phyloP scores from a whole-genome alignment of 2,888 invertebrate species.

The Ormia ochracea region DNA sequence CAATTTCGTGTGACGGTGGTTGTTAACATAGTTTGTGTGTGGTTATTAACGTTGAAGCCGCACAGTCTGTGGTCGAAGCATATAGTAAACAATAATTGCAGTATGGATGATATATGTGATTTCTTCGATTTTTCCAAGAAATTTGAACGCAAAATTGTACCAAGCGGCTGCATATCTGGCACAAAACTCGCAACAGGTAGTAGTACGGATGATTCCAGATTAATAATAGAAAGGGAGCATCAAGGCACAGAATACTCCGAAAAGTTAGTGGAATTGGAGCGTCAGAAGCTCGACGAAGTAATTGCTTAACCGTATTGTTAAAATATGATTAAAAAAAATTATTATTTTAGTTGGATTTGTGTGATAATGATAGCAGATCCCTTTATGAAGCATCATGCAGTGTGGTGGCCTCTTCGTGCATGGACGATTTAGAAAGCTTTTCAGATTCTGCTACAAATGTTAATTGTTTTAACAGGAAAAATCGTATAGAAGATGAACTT shows the following conservation, averaged over 20 bases:
- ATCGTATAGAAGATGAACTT: conserved; percentile 66
- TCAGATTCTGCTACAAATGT: conserved; percentile 60
- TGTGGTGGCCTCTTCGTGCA: conserved; percentile 58
- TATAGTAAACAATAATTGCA: neutral
- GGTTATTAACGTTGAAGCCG: too few species aligned
- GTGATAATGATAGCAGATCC: conserved; percentile 20
- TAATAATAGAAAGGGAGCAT: conserved; percentile 67
- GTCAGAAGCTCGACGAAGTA: conserved; percentile 68
- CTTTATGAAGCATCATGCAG: conserved; percentile 50
- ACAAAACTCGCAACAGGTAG: conserved; percentile 50
- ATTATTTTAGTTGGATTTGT: conserved; percentile 23
- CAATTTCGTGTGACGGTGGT: too few species aligned
- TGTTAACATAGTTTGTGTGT: too few species aligned
- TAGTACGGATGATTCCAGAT: conserved; percentile 59
- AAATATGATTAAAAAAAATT: neutral
- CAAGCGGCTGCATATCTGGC: conserved; percentile 66
- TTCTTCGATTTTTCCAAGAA: conserved; percentile 75
- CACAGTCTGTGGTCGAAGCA: too few species aligned
- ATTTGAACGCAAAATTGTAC: conserved; percentile 67
- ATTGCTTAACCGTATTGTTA: conserved; percentile 20
- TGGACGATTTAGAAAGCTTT: conserved; percentile 71
- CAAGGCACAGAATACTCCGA: conserved; percentile 69
- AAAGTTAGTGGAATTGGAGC: conserved; percentile 67
- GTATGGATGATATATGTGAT: conserved; percentile 73
- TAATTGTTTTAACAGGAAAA: conserved; percentile 51